Evolutionary conservation across 2,113 vertebrate species (phyloP), one percentile per base, ranked within the genome.

Genomic region (Carlito syrichta): DNA sequence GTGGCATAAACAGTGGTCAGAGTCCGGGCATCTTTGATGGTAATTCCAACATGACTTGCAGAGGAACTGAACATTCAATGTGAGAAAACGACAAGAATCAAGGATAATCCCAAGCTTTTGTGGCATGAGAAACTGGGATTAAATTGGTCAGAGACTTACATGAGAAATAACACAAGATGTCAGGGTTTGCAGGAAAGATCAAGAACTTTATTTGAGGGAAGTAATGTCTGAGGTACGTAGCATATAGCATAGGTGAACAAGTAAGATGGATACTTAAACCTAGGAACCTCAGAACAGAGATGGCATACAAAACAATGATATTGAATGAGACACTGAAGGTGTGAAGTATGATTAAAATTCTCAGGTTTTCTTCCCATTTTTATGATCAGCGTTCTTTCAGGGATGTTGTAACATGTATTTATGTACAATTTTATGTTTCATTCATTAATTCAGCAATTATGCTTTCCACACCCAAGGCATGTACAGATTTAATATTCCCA

Each of bases 401-500:
- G 12, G 8, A 5, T 45, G 43, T n/a, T 43, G 20, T n/a, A n/a
- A 48, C 10, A 10, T 17, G n/a, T 20, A 16, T 45, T n/a, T 32
- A 17, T 17, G 60, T 82, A 27, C 8, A 25, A 77, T 73, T 81
- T 43, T 27, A 14, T 20, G 23, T 16, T 14, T 63, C 30, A 79
- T 3, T 93, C 14, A 54, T 17, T 68, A 35, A 62, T 38, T 48
- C 19, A 23, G 5, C 48, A 50, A 22, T 50, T 40, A 35, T 9
- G 22, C 38, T 58, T 45, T 52, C 58, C 6, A 58, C 35, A 76
- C 0, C 6, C 38, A 69, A 3, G 14, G 19, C 43, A 10, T 43
- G 54, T 19, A 1, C 6, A 9, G 12, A 54, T 38, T 6, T 3
- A 11, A 0, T 16, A 23, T 10, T 56, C 8, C 32, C 1, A 17